Conservation (phyloP, 1,140 invertebrate species). For the Hylaeus anthracinus region DNA sequence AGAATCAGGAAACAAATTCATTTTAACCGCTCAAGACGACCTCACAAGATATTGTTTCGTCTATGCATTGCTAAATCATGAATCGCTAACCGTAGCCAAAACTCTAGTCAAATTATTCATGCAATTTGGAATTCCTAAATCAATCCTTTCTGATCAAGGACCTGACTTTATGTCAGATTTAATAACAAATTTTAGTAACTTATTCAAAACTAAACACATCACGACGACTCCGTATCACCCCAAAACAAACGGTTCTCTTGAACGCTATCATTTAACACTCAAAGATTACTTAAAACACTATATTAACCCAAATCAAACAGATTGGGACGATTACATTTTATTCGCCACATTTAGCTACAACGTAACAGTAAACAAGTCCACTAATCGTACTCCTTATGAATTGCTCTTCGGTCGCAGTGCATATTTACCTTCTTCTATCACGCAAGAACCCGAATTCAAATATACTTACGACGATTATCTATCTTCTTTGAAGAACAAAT, state of each 20-base stretch:
- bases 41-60: slow-evolving; percentile 3
- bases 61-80: background rate
- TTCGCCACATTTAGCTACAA: slow-evolving; percentile 1
- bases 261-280: too few species aligned
- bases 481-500: background rate
- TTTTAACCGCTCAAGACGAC: slow-evolving; percentile 11
- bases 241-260: too few species aligned
- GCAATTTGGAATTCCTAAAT: background rate
- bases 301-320: background rate
- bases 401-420: background rate
- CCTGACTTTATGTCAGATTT: background rate
- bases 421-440: background rate
- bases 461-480: background rate
- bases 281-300: too few species aligned
- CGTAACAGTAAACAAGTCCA: background rate
- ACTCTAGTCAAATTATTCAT: background rate
- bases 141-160: background rate
- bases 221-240: too few species aligned
- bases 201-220: too few species aligned
- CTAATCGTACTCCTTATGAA: background rate
- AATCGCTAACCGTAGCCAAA: background rate
- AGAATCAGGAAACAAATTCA: slow-evolving; percentile 15
- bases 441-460: background rate
- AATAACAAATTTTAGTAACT: too few species aligned
- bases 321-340: background rate